These are phyloP conservation scores for Melanophora roralis DNA, from an alignment of 2,888 invertebrate genomes.

Conservation along the genomic window DNA sequence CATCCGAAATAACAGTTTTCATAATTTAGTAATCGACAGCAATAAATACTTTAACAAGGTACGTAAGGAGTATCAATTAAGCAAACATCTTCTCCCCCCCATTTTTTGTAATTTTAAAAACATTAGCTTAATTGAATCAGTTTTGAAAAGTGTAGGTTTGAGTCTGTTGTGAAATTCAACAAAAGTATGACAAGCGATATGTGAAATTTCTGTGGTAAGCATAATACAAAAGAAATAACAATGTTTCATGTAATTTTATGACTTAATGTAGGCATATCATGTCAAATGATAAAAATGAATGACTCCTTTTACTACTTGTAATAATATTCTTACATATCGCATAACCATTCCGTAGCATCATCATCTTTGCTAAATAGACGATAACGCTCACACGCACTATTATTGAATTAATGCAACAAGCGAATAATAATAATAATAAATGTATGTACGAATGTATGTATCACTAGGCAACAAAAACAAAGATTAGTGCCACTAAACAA, in stretches of 20 bases:
- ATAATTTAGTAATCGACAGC: too few relatives aligned
- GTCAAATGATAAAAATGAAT: constrained; percentile 61
- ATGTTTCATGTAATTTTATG: constrained; percentile 60
- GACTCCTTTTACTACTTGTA: constrained; percentile 48
- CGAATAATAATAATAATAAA: constrained; percentile 55
- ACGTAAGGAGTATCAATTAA: constrained; percentile 26
- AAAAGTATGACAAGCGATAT: constrained; percentile 47
- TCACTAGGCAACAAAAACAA: not conserved
- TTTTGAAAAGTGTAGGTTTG: constrained; percentile 34
- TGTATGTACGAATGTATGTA: constrained; percentile 14
- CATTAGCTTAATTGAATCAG: constrained; percentile 28
- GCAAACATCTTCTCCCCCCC: constrained; percentile 14
- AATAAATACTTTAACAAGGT: too few relatives aligned
- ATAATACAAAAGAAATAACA: constrained; percentile 32
- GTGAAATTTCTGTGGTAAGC: constrained; percentile 34
- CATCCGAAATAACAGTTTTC: too few relatives aligned
- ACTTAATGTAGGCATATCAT: constrained; percentile 63
- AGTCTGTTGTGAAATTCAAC: too few relatives aligned
- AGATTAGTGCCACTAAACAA: constrained; percentile 53
- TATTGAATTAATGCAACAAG: constrained; percentile 61
- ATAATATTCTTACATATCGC: not conserved
- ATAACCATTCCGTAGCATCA: not conserved
- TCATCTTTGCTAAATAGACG: not conserved
- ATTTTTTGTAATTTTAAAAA: not conserved
- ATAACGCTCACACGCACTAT: constrained; percentile 35